Conservation (phyloP, 2,888 invertebrate genomes). For the Chrysomela aeneicollis region DNA sequence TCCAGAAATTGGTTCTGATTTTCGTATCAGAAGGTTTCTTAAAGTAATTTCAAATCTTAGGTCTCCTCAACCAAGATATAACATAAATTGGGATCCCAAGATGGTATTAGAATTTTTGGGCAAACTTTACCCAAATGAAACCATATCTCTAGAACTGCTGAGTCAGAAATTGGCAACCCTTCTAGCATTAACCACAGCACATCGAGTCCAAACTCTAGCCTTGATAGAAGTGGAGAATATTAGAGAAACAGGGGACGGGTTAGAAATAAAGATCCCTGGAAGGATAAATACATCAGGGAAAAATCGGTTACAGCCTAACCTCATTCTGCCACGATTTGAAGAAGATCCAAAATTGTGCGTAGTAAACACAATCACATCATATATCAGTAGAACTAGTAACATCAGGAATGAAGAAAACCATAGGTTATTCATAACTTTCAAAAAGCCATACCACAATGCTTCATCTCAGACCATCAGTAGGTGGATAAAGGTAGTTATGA, state of each 20-base stretch:
- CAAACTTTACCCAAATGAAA: background rate
- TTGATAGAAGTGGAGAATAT: slow-evolving; percentile 22
- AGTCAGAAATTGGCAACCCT: slow-evolving; percentile 23
- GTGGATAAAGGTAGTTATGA: slow-evolving; percentile 13
- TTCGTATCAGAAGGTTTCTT: background rate
- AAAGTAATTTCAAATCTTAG: too few relatives aligned
- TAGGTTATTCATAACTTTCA: slow-evolving; percentile 10
- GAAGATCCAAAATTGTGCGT: too few relatives aligned
- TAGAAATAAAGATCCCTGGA: slow-evolving; percentile 24
- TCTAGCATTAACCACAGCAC: slow-evolving; percentile 25
- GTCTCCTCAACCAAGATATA: too few relatives aligned
- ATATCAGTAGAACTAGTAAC: too few relatives aligned
- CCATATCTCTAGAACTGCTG: slow-evolving; percentile 11
- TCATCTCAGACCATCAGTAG: slow-evolving; percentile 12
- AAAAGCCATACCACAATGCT: slow-evolving; percentile 15
- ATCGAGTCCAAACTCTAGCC: slow-evolving; percentile 27
- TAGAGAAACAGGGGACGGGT: background rate
- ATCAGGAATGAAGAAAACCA: background rate
- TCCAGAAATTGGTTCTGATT: background rate
- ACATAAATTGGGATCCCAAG: slow-evolving; percentile 15
- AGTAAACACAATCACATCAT: too few relatives aligned
- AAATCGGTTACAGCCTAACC: slow-evolving; percentile 23
- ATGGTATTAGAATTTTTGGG: background rate
- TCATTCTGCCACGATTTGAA: slow-evolving; percentile 21
- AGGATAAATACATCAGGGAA: slow-evolving; percentile 29